Base-by-base conservation (phyloP, 2,797 vertebrate genomes). In the Syngnathus rostellatus region DNA sequence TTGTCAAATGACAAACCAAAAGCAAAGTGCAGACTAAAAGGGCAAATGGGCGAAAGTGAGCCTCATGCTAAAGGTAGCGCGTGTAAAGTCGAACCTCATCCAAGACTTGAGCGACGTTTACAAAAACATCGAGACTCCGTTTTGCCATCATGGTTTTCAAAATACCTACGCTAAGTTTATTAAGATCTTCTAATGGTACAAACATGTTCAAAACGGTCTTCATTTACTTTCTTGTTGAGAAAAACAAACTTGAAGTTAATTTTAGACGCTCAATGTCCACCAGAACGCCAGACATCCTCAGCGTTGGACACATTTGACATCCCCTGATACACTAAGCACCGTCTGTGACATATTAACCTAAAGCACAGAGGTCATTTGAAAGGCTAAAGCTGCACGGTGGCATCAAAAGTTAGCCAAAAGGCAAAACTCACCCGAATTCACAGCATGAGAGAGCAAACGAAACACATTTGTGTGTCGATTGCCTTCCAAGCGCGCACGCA, bases 1-100 rank as follows among this genome's bases (percentile, higher is more conserved):
- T 88, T 83, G 87, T 91, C 87, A 85, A 77, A 90, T 91, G 89
- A 90, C 90, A 89, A 58, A 84, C 72, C 79, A 86, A 25, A 25
- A 81, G 83, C 59, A 77, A 90, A 87, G 83, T 71, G 72, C 51
- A 78, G 80, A 81, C 90, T 90, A 90, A 90, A 89, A 86, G 83
- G 84, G 90, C 89, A 85, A 88, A 79, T 4, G 1, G 58, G 37
- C 14, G 10, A 37, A 63, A 67, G 64, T 25, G 1, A 16, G 46
- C 62, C 77, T 73, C 75, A 62, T 50, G 38, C 62, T 48, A 76
- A 78, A 78, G 41, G 41, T 43, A 43, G 41, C 8, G 10, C 41
- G 2, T 10, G 31, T 31, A 31, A 31, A 31, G 31, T 31, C 31
- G 3, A 31, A 31, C 31, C 31, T 31, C 31, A 31, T 31, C 31